Base-by-base conservation (phyloP, 2,797 vertebrate species). In the Choloepus didactylus region DNA sequence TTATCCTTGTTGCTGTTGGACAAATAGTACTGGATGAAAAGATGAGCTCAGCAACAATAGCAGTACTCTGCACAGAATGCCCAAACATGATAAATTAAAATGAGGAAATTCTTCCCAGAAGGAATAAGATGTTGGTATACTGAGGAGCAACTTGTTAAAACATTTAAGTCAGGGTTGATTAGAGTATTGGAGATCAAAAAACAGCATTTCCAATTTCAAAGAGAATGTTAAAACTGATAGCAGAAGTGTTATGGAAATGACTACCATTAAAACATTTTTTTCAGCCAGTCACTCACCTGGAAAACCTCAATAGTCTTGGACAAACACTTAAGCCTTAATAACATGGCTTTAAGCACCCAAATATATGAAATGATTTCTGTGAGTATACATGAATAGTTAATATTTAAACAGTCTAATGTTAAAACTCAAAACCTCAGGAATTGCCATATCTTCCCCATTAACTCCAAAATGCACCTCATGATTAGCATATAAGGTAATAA, bases 381-480 rank as follows among this genome's bases (percentile, higher is more conserved):
- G 38, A 35, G 1, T 18, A 25, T 72, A n/a, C 8, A 82, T 88
- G 35, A 62, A 66, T 16, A 89, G 31, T 41, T 72, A 76, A 59
- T 91, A 62, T 85, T 93, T 76, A 27, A 94, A 70, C 2, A 46
- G 27, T 67, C 23, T 82, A 83, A 62, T 25, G 5, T 67, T 46
- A 46, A 67, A 62, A 31, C 3, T 54, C 6, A 62, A 38, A 88
- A 56, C 23, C 19, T 79, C 11, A 69, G 51, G 23, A 85, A 18
- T 41, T 59, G 1, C 9, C 12, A 21, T 51, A 9, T 76, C 23
- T 89, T 66, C 16, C 76, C 49, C 23, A 75, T 18, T 77, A 76
- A 94, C 54, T 89, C 35, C 56, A 91, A 81, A 91, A 83, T 72
- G 44, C 9, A 59, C 21, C 3, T 75, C 69, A 64, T 70, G 51